phyloP scores from a whole-genome alignment of 92 coral and sea anemone species.

The Parazoanthus darwini region DNA sequence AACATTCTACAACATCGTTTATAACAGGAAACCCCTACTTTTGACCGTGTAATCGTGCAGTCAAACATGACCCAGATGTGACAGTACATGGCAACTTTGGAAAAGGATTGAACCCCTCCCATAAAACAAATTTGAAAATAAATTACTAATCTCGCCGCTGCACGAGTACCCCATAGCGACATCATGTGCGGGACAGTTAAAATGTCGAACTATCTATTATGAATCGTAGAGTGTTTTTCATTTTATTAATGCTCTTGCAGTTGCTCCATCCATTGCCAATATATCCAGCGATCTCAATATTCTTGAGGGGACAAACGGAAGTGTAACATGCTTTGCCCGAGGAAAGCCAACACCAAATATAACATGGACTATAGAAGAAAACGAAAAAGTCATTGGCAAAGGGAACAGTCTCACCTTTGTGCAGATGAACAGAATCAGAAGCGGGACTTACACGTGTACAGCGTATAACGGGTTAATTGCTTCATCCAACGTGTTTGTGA shows the following conservation, averaged over 20 bases:
- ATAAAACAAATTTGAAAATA: too few relatives aligned
- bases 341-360: slow-evolving; percentile 5
- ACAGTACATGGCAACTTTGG: too few relatives aligned
- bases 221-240: too few relatives aligned
- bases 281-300: not conserved
- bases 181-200: too few relatives aligned
- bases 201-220: too few relatives aligned
- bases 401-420: not conserved
- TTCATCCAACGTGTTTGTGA: slow-evolving; percentile 5
- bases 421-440: not conserved
- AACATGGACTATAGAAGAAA: not conserved
- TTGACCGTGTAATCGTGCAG: too few relatives aligned
- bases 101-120: too few relatives aligned
- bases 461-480: slow-evolving; percentile 12
- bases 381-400: not conserved
- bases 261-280: slow-evolving; percentile 4
- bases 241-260: not conserved
- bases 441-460: not conserved
- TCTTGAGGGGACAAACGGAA: not conserved
- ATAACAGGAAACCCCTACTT: too few relatives aligned
- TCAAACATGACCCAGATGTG: too few relatives aligned
- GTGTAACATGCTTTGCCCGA: not conserved
- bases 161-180: too few relatives aligned
- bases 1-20: too few relatives aligned
- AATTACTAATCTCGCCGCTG: too few relatives aligned